A percentile compares a stretch with the other conserved stretches of the same genome.
phyloP scores from a whole-genome alignment of 2,888 invertebrate genomes.

The Pristionchus arcanus region DNA sequence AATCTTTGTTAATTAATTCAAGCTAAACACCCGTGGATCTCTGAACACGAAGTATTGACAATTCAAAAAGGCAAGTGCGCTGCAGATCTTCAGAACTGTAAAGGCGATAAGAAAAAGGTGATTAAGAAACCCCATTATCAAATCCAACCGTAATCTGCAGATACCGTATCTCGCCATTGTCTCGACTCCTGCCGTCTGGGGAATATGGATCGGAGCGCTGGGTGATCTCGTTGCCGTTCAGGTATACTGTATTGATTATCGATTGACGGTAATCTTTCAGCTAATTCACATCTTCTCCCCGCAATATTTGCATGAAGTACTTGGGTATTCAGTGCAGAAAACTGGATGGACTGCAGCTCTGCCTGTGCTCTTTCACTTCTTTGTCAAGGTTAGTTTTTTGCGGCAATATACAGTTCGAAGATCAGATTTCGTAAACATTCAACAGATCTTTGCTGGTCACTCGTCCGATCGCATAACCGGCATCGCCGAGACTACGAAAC shows the following conservation, averaged over 20 bases:
- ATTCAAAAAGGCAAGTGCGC: constrained; percentile 62
- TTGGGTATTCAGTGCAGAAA: constrained; percentile 74
- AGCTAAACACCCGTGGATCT: constrained; percentile 52
- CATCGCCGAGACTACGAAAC: constrained; percentile 73
- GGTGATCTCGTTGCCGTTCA: constrained; percentile 78
- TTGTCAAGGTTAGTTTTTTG: constrained; percentile 67
- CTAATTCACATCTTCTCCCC: constrained; percentile 72
- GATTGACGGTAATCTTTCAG: constrained; percentile 54
- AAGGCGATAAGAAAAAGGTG: constrained; percentile 36
- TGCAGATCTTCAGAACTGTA: constrained; percentile 12
- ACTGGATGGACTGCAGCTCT: constrained; percentile 78
- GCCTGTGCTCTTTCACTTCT: constrained; percentile 76
- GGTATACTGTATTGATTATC: constrained; percentile 57
- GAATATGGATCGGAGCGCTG: constrained; percentile 76
- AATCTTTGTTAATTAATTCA: neutral
- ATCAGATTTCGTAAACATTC: too few relatives aligned
- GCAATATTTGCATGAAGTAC: constrained; percentile 69
- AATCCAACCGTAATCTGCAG: neutral
- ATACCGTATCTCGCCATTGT: constrained; percentile 74
- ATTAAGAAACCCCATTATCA: neutral
- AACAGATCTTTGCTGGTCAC: constrained; percentile 75
- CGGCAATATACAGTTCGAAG: neutral
- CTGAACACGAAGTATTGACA: constrained; percentile 46
- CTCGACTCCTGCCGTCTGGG: constrained; percentile 76
- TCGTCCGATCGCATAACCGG: constrained; percentile 70